phyloP scores from a whole-genome alignment of 2,797 vertebrate genomes.

The Phaenicophaeus curvirostris region DNA sequence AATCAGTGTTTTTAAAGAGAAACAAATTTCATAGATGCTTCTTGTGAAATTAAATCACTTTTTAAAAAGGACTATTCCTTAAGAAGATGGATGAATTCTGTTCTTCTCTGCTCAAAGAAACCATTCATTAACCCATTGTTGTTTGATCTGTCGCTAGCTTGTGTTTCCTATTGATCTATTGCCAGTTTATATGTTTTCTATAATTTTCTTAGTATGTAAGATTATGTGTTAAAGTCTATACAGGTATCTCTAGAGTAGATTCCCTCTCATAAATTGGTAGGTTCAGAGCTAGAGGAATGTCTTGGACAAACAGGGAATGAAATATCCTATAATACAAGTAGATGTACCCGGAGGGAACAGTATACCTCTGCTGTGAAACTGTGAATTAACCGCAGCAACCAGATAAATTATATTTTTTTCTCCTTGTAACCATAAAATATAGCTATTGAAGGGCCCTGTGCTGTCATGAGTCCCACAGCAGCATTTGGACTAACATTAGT shows the following conservation, averaged over 20 bases:
- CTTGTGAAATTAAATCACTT: neutral
- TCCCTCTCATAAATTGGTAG: neutral
- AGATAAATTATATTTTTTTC: conserved; percentile 62
- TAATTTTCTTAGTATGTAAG: neutral
- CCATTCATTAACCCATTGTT: neutral
- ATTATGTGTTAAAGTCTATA: neutral
- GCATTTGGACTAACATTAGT: conserved; percentile 49
- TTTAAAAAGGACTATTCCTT: neutral
- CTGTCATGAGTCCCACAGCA: conserved; percentile 44
- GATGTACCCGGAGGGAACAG: conserved; percentile 50
- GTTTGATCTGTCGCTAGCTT: neutral
- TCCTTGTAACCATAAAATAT: conserved; percentile 57
- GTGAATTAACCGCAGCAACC: conserved; percentile 57
- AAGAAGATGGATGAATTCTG: neutral
- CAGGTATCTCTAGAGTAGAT: neutral
- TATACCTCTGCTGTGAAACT: conserved; percentile 58
- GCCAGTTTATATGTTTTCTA: neutral
- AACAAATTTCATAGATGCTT: neutral
- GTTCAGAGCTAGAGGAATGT: neutral
- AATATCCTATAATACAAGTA: conserved; percentile 47
- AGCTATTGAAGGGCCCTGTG: conserved; percentile 39
- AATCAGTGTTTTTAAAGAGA: neutral
- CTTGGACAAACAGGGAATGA: conserved; percentile 50
- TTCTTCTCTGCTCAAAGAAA: neutral
- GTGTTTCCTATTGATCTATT: neutral